Evolutionary conservation across 2,113 vertebrate genomes (phyloP).

Genomic region (Oreochromis aureus): DNA sequence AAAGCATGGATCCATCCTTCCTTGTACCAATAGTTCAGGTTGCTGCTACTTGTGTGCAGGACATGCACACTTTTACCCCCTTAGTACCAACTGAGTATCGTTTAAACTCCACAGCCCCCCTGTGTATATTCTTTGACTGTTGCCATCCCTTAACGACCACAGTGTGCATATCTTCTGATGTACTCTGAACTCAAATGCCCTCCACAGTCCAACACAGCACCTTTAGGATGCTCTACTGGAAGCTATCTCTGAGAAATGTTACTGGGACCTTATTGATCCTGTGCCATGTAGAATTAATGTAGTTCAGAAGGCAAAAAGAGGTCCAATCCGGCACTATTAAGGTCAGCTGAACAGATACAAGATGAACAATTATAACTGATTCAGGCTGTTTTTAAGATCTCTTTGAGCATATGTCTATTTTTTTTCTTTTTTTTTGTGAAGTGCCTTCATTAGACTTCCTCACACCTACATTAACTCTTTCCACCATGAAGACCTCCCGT

Average conservation of each 20-base stretch:
- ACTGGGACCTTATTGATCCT: not conserved
- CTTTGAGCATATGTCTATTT: not conserved
- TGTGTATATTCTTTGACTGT: not conserved
- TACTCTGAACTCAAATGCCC: not conserved
- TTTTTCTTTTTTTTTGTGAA: not conserved
- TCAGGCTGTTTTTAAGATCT: not conserved
- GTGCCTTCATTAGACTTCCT: not conserved
- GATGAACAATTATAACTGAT: not conserved
- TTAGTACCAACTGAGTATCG: not conserved
- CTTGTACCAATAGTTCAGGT: not conserved
- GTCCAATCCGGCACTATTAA: not conserved
- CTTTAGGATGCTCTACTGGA: not conserved
- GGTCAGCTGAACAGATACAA: not conserved
- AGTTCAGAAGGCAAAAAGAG: not conserved
- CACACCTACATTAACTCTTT: not conserved
- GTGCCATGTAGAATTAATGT: not conserved
- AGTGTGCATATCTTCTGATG: not conserved
- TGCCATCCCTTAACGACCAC: not conserved
- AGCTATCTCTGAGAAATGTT: not conserved
- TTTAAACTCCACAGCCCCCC: not conserved
- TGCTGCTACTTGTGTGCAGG: not conserved
- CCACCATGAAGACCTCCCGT: not conserved
- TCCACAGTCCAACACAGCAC: not conserved
- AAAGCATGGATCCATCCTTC: not conserved
- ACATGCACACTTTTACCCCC: not conserved